These are phyloP conservation scores for Polyommatus iphigenia DNA, from an alignment of 2,888 invertebrate genomes.

Conservation along the genomic window DNA sequence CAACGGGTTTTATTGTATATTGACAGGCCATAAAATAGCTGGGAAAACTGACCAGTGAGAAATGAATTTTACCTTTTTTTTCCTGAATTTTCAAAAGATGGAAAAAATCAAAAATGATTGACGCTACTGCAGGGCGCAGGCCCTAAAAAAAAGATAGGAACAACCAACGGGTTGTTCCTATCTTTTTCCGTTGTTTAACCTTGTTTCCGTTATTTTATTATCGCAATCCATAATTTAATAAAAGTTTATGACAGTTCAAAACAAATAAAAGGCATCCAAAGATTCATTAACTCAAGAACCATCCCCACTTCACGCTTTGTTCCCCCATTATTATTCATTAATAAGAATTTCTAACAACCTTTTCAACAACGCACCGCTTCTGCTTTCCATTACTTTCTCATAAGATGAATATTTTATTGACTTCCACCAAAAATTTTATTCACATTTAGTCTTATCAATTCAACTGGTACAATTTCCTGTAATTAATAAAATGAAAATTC, in stretches of 20 bases:
- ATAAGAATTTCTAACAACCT: conserved; percentile 3
- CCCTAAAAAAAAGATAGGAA: too few species aligned
- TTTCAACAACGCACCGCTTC: background rate
- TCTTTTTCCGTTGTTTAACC: too few species aligned
- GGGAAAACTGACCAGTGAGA: too few species aligned
- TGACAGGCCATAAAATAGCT: too few species aligned
- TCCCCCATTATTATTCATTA: conserved; percentile 2
- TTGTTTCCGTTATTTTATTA: background rate
- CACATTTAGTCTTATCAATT: background rate
- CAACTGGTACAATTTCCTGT: background rate
- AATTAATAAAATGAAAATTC: too few species aligned
- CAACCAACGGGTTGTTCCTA: background rate
- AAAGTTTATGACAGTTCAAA: background rate
- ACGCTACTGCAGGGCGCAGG: too few species aligned
- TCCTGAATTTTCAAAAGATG: too few species aligned
- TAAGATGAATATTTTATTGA: conserved; percentile 18
- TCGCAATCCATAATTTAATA: background rate
- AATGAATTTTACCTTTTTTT: too few species aligned
- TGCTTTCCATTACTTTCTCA: background rate
- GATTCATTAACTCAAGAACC: conserved; percentile 8
- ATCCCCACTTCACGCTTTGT: conserved; percentile 1
- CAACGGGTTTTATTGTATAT: too few species aligned
- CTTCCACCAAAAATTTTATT: background rate
- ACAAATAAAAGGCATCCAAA: conserved; percentile 3
- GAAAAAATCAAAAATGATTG: too few species aligned